phyloP scores from a whole-genome alignment of 2,797 vertebrate species.

The Streptopelia turtur region DNA sequence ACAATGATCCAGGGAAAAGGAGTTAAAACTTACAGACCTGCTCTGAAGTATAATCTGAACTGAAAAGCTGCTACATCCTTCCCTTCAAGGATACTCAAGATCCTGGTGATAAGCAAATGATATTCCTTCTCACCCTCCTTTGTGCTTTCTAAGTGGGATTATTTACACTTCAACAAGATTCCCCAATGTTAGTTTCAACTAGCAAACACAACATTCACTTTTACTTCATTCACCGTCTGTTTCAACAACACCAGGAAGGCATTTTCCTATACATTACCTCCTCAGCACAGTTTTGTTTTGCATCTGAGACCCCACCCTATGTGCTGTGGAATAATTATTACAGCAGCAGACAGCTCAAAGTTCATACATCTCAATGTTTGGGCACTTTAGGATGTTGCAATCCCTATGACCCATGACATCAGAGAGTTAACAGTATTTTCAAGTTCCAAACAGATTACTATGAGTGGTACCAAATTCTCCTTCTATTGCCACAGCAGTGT shows the following conservation, averaged over 20 bases:
- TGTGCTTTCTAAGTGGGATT: neutral
- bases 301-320: neutral
- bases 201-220: neutral
- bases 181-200: neutral
- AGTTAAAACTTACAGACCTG: conserved; percentile 23
- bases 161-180: neutral
- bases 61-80: conserved; percentile 11
- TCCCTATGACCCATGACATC: neutral
- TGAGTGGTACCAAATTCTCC: neutral
- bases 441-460: neutral
- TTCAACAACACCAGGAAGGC: neutral
- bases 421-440: neutral
- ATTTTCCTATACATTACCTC: neutral
- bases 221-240: neutral
- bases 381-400: neutral
- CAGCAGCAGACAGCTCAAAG: neutral
- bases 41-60: conserved; percentile 33
- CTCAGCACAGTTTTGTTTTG: neutral
- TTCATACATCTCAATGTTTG: neutral
- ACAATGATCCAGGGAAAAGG: conserved; percentile 36
- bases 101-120: neutral
- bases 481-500: neutral
- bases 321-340: neutral
- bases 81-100: conserved; percentile 27
- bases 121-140: neutral